Conservation (phyloP, 2,113 vertebrate genomes). For the Ctenodactylus gundi region DNA sequence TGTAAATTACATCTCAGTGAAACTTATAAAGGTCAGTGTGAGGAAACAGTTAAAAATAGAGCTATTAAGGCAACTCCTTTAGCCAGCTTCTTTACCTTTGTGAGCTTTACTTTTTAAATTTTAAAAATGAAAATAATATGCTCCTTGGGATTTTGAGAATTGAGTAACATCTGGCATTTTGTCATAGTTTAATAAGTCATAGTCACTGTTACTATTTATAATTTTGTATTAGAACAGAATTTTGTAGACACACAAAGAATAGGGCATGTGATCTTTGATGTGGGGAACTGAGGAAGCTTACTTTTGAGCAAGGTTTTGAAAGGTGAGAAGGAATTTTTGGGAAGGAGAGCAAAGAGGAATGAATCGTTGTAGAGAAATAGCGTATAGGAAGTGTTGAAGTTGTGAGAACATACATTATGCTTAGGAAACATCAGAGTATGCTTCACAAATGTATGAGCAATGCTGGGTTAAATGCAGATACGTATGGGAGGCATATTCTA, state of each 20-base stretch:
- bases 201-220: background rate
- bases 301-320: background rate
- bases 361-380: background rate
- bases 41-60: background rate
- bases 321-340: background rate
- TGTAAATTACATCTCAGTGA: background rate
- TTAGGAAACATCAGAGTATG: background rate
- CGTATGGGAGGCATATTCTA: background rate
- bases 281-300: background rate
- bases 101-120: constrained; percentile 31
- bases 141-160: background rate
- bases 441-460: background rate
- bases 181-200: background rate
- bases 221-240: background rate
- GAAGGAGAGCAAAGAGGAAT: background rate
- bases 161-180: background rate
- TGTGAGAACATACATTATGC: background rate
- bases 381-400: background rate
- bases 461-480: background rate
- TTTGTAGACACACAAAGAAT: background rate
- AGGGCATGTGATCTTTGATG: background rate
- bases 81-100: background rate
- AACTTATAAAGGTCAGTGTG: background rate
- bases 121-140: background rate
- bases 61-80: background rate